These are phyloP conservation scores for Sebastes steindachneri DNA, from an alignment of 2,797 vertebrate genomes.

Conservation along the genomic window DNA sequence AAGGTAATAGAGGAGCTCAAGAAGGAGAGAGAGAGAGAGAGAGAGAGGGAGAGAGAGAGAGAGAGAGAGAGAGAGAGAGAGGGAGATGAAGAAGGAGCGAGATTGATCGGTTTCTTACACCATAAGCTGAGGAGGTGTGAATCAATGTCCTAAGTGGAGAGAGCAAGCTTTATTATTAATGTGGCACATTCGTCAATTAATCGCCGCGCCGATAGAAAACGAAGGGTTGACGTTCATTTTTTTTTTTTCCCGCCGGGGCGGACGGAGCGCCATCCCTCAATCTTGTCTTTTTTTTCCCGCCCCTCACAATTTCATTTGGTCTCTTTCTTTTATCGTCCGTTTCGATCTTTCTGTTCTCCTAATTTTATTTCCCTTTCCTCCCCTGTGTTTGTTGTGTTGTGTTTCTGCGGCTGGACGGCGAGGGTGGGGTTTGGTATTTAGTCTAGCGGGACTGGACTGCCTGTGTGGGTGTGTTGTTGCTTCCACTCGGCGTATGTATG, in stretches of 20 bases:
- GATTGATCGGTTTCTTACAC: slow-evolving; percentile 78
- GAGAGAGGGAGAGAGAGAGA: slow-evolving; percentile 29
- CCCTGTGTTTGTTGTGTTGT: not conserved
- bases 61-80: slow-evolving; percentile 30
- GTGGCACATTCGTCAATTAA: slow-evolving; percentile 76
- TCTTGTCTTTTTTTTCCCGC: slow-evolving; percentile 17
- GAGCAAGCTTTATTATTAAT: slow-evolving; percentile 75
- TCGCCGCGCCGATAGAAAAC: slow-evolving; percentile 56
- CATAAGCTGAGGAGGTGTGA: slow-evolving; percentile 73
- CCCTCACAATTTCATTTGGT: slow-evolving; percentile 30
- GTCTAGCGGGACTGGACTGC: slow-evolving; percentile 11
- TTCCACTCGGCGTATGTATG: slow-evolving; percentile 3
- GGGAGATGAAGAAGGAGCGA: slow-evolving; percentile 46
- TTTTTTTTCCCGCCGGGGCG: not conserved
- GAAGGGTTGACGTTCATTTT: slow-evolving; percentile 55
- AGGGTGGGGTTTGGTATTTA: slow-evolving; percentile 24
- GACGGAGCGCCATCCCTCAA: slow-evolving; percentile 40
- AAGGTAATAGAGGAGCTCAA: slow-evolving; percentile 70
- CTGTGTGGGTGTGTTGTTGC: slow-evolving; percentile 22
- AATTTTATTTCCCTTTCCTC: not conserved
- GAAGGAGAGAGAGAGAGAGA: slow-evolving; percentile 45
- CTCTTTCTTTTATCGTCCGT: slow-evolving; percentile 15
- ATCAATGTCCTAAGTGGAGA: slow-evolving; percentile 78
- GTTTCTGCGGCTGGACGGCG: not conserved
- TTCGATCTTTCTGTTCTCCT: slow-evolving; percentile 28